Percentiles rank a stretch among this genome's conserved stretches.
phyloP scores from a whole-genome alignment of 2,113 vertebrate species.

The Mohoua ochrocephala region DNA sequence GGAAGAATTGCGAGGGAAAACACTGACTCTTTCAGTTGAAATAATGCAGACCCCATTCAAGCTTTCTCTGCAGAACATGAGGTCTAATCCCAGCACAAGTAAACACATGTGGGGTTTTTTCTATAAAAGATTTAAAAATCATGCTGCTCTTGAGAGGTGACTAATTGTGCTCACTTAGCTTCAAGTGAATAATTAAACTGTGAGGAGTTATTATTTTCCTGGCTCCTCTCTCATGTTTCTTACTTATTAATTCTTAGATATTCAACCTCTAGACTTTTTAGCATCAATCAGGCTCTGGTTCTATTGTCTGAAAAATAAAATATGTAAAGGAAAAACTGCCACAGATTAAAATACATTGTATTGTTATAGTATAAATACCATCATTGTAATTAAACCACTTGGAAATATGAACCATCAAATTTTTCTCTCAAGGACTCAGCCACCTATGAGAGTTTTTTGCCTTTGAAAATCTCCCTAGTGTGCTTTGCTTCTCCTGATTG shows the following conservation, averaged over 20 bases:
- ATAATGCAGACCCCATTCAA: background rate
- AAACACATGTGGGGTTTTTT: background rate
- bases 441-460: background rate
- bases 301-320: background rate
- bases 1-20: background rate
- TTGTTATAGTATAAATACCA: background rate
- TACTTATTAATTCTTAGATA: background rate
- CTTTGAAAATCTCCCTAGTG: background rate
- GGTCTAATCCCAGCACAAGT: background rate
- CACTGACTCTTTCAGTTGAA: background rate
- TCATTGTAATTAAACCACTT: background rate
- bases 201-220: slow-evolving; percentile 1
- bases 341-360: background rate
- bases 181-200: slow-evolving; percentile 19
- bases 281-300: background rate
- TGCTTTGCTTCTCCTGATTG: background rate
- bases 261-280: background rate
- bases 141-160: background rate
- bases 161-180: slow-evolving; percentile 25
- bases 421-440: background rate
- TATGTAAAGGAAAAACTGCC: background rate
- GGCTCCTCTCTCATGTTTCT: background rate
- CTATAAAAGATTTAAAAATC: background rate
- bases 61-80: background rate
- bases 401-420: background rate